A percentile compares a stretch with the other conserved stretches of the same genome.
These are phyloP conservation scores for Episyrphus balteatus DNA, from an alignment of 1,140 invertebrate genomes.

Conservation along the genomic window DNA sequence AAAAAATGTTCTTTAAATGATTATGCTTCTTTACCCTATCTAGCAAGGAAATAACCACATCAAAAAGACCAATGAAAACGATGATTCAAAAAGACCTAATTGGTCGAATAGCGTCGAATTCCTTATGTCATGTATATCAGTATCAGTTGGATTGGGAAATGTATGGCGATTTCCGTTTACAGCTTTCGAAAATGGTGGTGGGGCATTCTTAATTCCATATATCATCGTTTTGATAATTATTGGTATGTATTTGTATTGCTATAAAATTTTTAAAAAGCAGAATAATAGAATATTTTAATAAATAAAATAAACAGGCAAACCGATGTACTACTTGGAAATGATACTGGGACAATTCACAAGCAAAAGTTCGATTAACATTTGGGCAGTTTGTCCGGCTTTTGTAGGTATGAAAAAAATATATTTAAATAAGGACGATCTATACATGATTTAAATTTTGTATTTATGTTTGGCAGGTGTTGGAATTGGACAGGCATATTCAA, in stretches of 20 bases:
- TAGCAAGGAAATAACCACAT: too few relatives aligned
- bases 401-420: conserved; percentile 35
- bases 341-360: conserved; percentile 60
- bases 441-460: background rate
- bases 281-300: background rate
- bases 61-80: too few relatives aligned
- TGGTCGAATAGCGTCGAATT: conserved; percentile 81
- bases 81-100: conserved; percentile 37
- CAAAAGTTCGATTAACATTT: conserved; percentile 51
- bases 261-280: background rate
- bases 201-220: conserved; percentile 68
- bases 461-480: conserved; percentile 51
- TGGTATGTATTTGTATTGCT: conserved; percentile 39
- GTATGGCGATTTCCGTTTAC: conserved; percentile 63
- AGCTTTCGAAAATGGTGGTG: conserved; percentile 67
- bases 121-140: conserved; percentile 77
- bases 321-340: conserved; percentile 76
- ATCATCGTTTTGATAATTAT: conserved; percentile 70
- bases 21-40: too few relatives aligned
- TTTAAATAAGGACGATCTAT: background rate
- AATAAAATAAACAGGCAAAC: conserved; percentile 39
- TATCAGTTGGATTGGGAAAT: conserved; percentile 73
- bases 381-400: conserved; percentile 41
- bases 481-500: conserved; percentile 58
- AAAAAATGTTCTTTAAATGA: too few relatives aligned